A percentile compares a stretch with the other conserved stretches of the same genome.
Evolutionary conservation across 2,113 vertebrate genomes (phyloP).

Genomic region (Crotophaga sulcirostris): DNA sequence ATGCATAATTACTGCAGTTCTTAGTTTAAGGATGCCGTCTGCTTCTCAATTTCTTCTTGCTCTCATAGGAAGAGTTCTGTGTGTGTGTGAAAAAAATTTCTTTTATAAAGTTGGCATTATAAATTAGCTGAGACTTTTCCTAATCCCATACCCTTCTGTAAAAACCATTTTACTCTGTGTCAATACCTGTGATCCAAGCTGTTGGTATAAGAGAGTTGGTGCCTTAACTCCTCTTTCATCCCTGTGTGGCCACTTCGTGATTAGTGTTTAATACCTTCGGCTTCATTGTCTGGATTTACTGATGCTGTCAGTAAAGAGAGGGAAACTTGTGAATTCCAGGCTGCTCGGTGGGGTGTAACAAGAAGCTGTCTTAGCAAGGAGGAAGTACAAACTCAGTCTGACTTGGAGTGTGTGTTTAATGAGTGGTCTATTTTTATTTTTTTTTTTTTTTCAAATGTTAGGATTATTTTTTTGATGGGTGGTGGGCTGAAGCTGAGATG

Average conservation of each 20-base stretch:
- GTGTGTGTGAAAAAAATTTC: neutral
- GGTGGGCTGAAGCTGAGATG: neutral
- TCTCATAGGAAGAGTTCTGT: neutral
- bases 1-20: neutral
- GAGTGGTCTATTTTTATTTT: neutral
- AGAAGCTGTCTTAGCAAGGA: neutral
- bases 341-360: rapidly evolving
- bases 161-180: neutral
- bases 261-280: neutral
- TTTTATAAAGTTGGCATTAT: neutral
- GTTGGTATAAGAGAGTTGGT: neutral
- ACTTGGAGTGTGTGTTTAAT: neutral
- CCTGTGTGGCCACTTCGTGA: neutral
- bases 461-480: no score
- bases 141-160: neutral
- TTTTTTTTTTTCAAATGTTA: neutral
- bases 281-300: neutral
- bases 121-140: neutral
- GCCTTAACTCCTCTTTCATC: neutral
- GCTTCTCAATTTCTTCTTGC: neutral
- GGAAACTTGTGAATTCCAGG: neutral
- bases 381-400: neutral
- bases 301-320: neutral
- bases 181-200: neutral
- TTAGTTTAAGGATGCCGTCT: neutral